Base-by-base conservation (phyloP, 92 coral and sea anemone genomes). In the Epizoanthus illoricatus region DNA sequence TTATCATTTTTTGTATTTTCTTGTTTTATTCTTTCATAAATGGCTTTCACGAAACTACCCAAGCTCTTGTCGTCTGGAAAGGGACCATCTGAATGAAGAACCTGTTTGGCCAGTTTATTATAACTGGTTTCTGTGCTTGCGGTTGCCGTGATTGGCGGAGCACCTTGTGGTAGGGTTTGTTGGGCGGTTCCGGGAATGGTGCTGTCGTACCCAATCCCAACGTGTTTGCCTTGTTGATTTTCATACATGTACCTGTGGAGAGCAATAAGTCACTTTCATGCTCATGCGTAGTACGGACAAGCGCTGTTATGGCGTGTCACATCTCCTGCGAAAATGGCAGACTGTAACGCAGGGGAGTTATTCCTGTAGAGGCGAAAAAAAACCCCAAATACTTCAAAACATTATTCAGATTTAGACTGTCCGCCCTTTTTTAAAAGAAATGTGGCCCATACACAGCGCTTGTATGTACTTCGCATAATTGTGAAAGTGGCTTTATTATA, bases 21-120 rank as follows among this genome's bases (percentile, higher is more conserved):
- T 63, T 78, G 71, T 20, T 78, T 78, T 43, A 78, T 64, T 63
- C 71, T 54, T 42, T 78, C 71, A 20, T 63, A 78, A 20, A 78
- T 41, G 6, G 64, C 82, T 43, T 63, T 78, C 49, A 78, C 71
- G 7, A 78, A 43, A 63, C 71, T 63, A 9, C 82, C 82, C 28
- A 78, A n/a, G 13, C 65, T 78, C 19, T 28, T 42, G 5, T 78
- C 61, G 19, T 63, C 69, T 0, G 41, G 42, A 41, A 78, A 78
- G 21, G 65, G 33, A 11, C 71, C 71, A 63, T 78, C 71, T 11
- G 82, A 62, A 43, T 61, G 71, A 20, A 42, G 70, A 20, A 78
- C 59, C 40, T 78, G 82, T 63, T 78, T 78, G 15, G 69, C 82
- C 39, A 78, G 60, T 21, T 62, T 63, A 45, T 63, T 24, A 63